Evolutionary conservation across 2,113 vertebrate species (phyloP), one percentile per base, ranked within the genome.

Genomic region (Paraplagusia blochii): DNA sequence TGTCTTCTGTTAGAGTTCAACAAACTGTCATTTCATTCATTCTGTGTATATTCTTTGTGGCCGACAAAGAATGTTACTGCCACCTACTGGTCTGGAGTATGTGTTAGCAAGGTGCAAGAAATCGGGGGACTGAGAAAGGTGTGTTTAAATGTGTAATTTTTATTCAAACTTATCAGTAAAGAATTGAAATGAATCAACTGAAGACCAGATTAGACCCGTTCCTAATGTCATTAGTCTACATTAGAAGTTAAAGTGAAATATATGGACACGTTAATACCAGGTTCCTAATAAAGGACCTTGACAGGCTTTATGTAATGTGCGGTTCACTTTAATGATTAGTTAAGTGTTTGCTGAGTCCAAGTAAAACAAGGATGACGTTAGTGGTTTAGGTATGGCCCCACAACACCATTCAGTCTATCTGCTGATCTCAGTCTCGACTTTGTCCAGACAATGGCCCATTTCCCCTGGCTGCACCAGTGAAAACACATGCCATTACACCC

Each of bases 381-480:
- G 69, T 70, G 36, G 70, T 62, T 70, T 15, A 54, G 81, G 82
- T 45, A 10, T 75, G 52, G 78, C 82, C 80, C 76, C 72, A 36
- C 67, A 65, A 79, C 77, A 63, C 85, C 79, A 45, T 57, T 69
- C 55, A 40, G 81, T 83, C 86, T 87, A 70, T 79, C 69, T 71
- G 69, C 63, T 76, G 75, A 90, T 90, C 89, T 88, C 60, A 62
- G 75, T 74, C 58, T 11, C 88, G 89, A 92, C 90, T 88, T 89
- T 89, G 89, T 91, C 85, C 90, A 91, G 87, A 91, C 89, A 88
- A 91, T 87, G 69, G 69, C 58, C 72, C 44, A 56, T 80, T 89
- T 90, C 77, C 88, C 81, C 53, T 54, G 50, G 69, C 79, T 80
- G 82, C 82, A 81, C 86, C 73, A 87, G 85, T 86, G 59, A 81